Percentiles rank a stretch among this genome's conserved stretches.
Evolutionary conservation across 2,113 vertebrate species (phyloP).

Genomic region (Zapornia atra): DNA sequence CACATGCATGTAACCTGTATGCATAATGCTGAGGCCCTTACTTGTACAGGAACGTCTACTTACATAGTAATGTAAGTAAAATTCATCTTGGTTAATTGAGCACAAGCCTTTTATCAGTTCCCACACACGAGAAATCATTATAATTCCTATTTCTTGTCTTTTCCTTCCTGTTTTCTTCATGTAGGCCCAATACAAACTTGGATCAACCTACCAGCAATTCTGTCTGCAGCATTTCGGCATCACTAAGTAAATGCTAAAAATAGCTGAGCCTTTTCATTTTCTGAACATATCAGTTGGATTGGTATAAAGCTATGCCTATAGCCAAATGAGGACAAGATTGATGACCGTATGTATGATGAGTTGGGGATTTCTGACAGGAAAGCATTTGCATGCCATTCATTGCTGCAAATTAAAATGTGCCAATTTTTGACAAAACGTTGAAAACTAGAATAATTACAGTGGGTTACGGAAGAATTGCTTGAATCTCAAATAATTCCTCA

Average conservation of each 20-base stretch:
- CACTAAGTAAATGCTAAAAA: neutral
- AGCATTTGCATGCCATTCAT: neutral
- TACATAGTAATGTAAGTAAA: neutral
- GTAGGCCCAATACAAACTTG: neutral
- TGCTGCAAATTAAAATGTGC: neutral
- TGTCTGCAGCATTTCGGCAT: neutral
- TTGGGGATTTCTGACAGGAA: neutral
- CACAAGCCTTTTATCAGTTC: neutral
- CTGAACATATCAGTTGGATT: rapidly evolving
- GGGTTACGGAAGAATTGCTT: neutral
- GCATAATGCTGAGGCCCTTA: neutral
- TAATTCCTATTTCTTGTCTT: neutral
- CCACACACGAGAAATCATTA: neutral
- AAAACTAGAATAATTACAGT: neutral
- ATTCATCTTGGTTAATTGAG: neutral
- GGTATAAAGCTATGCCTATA: neutral
- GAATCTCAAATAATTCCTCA: neutral
- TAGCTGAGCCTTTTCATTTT: neutral
- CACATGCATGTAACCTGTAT: neutral
- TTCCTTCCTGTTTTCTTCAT: neutral
- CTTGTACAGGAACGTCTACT: neutral
- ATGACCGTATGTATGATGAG: rapidly evolving
- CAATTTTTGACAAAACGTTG: neutral
- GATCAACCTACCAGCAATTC: neutral
- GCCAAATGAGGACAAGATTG: neutral